Evolutionary conservation across 2,888 invertebrate species (phyloP).

Genomic region (Dasysyrphus albostriatus): DNA sequence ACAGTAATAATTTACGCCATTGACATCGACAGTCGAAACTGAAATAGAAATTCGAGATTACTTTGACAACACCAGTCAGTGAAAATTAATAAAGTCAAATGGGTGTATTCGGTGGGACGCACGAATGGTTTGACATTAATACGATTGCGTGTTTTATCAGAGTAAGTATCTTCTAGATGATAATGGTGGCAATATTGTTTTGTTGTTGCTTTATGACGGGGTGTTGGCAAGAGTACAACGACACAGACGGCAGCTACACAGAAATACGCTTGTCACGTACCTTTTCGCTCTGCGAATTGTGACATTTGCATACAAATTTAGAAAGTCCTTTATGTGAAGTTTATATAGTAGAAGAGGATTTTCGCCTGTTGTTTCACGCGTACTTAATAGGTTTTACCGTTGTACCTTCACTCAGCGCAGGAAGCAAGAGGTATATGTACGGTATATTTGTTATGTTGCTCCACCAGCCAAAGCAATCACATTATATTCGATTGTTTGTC

Average conservation of each 20-base stretch:
- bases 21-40: slow-evolving; percentile 23
- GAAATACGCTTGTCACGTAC: slow-evolving; percentile 22
- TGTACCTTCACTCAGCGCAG: slow-evolving; percentile 1
- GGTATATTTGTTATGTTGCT: not conserved
- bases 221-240: slow-evolving; percentile 2
- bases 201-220: not conserved
- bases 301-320: slow-evolving; percentile 55
- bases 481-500: slow-evolving; percentile 46
- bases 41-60: slow-evolving; percentile 19
- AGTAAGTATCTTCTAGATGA: slow-evolving; percentile 34
- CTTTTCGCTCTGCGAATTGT: slow-evolving; percentile 43
- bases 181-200: slow-evolving; percentile 34
- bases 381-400: slow-evolving; percentile 3
- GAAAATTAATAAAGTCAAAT: slow-evolving; percentile 60
- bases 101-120: slow-evolving; percentile 40
- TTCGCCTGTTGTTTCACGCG: slow-evolving; percentile 26
- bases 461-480: slow-evolving; percentile 14
- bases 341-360: slow-evolving; percentile 22
- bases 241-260: not conserved
- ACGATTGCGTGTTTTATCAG: slow-evolving; percentile 58
- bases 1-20: slow-evolving; percentile 32
- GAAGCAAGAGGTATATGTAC: not conserved
- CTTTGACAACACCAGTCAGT: slow-evolving; percentile 48
- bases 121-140: slow-evolving; percentile 62
- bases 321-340: slow-evolving; percentile 20